phyloP scores from a whole-genome alignment of 1,140 invertebrate genomes.

The Pogonognathellus flavescens region DNA sequence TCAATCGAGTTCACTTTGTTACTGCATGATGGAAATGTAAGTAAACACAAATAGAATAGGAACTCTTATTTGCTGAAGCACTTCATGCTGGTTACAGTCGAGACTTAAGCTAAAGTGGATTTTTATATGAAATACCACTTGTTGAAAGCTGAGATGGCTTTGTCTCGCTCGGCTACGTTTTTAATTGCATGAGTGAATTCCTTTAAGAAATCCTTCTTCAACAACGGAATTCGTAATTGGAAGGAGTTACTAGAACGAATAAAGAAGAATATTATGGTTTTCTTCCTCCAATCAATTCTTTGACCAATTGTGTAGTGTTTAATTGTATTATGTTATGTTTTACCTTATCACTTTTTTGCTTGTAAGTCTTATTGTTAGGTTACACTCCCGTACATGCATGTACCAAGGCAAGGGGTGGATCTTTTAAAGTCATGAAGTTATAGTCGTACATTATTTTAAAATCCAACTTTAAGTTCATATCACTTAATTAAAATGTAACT shows the following conservation, averaged over 20 bases:
- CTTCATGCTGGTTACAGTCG: slow-evolving; percentile 24
- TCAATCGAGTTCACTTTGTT: background rate
- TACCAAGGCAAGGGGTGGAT: no score
- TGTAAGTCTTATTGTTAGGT: no score
- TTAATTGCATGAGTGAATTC: slow-evolving; percentile 45
- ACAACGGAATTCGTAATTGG: slow-evolving; percentile 45
- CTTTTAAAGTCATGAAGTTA: no score
- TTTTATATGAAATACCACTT: slow-evolving; percentile 20
- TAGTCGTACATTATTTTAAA: no score
- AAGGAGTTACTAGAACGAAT: slow-evolving; percentile 50
- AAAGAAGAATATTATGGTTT: slow-evolving; percentile 43
- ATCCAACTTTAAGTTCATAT: no score
- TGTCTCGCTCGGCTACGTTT: background rate
- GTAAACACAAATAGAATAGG: background rate
- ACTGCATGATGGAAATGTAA: background rate
- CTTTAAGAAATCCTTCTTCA: slow-evolving; percentile 21
- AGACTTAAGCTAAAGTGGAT: slow-evolving; percentile 30
- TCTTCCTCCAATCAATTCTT: slow-evolving; percentile 35
- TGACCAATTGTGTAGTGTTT: slow-evolving; percentile 5
- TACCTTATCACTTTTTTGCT: no score
- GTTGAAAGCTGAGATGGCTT: background rate
- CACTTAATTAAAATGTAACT: no score
- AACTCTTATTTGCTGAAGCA: slow-evolving; percentile 10
- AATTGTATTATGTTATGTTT: no score
- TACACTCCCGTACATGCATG: no score